phyloP scores from a whole-genome alignment of 2,888 invertebrate species.

The Drosophila melanosoma region DNA sequence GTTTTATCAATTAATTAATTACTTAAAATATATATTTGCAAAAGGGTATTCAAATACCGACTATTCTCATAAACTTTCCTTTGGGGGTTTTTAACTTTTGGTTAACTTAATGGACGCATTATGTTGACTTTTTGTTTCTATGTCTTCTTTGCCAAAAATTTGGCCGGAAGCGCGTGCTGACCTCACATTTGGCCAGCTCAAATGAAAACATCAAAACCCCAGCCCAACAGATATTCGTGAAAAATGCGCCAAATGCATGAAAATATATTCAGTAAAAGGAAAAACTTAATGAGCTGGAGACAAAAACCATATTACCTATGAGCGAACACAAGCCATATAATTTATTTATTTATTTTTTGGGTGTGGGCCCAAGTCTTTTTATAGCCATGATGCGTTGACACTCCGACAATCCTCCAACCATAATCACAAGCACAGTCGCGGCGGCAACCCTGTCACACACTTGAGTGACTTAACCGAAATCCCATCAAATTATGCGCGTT shows the following conservation, averaged over 20 bases:
- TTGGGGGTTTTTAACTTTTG: constrained; percentile 9
- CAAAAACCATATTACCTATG: constrained; percentile 3
- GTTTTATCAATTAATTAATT: neutral
- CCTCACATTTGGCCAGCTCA: constrained; percentile 57
- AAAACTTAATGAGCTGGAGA: constrained; percentile 22
- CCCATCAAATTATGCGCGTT: constrained; percentile 78
- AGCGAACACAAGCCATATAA: constrained; percentile 35
- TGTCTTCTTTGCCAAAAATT: constrained; percentile 14
- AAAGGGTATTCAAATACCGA: constrained; percentile 16
- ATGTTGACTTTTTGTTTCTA: constrained; percentile 29
- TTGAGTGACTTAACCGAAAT: constrained; percentile 74
- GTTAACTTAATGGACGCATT: constrained; percentile 66
- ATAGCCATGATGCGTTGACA: constrained; percentile 58
- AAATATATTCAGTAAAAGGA: constrained; percentile 1
- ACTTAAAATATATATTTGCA: neutral
- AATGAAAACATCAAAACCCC: constrained; percentile 44
- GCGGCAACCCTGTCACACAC: constrained; percentile 44
- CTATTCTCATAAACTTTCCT: neutral
- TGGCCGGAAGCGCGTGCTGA: constrained; percentile 71
- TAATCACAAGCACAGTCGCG: neutral
- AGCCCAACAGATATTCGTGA: constrained; percentile 23
- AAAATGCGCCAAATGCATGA: constrained; percentile 61
- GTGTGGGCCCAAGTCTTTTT: constrained; percentile 56
- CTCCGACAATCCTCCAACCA: constrained; percentile 38
- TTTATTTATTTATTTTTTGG: constrained; percentile 23